A percentile compares a stretch with the other conserved stretches of the same genome.
These are phyloP conservation scores for Sphaerophoria rueppellii DNA, from an alignment of 2,888 invertebrate genomes.

Conservation along the genomic window DNA sequence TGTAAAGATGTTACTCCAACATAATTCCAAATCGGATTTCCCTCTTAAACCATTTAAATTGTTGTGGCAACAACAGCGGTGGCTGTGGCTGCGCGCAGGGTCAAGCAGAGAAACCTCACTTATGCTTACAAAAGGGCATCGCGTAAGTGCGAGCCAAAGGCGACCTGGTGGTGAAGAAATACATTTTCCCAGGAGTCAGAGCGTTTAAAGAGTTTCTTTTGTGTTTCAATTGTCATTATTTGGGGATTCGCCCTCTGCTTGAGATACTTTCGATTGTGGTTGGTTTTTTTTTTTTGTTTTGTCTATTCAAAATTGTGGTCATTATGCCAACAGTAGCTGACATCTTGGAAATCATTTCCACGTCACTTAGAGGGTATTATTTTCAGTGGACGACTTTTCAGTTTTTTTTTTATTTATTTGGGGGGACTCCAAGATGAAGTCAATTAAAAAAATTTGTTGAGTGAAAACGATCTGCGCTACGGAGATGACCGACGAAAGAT, in stretches of 20 bases:
- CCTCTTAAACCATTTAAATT: conserved; percentile 5
- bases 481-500: conserved; percentile 22
- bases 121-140: conserved; percentile 45
- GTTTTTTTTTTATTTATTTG: background rate
- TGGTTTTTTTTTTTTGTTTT: conserved; percentile 11
- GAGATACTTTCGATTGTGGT: conserved; percentile 41
- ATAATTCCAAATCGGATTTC: conserved; percentile 59
- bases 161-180: background rate
- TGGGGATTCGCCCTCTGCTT: conserved; percentile 32
- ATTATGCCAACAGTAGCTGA: conserved; percentile 59
- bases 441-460: conserved; percentile 54
- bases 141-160: conserved; percentile 50
- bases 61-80: background rate
- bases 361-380: conserved; percentile 11
- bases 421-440: conserved; percentile 23
- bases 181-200: conserved; percentile 64
- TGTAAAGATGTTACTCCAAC: conserved; percentile 41
- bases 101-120: conserved; percentile 1
- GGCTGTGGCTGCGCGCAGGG: background rate
- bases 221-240: conserved; percentile 55
- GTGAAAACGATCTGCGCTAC: conserved; percentile 59
- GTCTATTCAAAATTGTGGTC: conserved; percentile 52
- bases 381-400: conserved; percentile 46
- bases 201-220: conserved; percentile 47
- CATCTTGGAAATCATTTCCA: conserved; percentile 51